Conservation (phyloP, 23 tunicate species). For the Trididemnum clinides region DNA sequence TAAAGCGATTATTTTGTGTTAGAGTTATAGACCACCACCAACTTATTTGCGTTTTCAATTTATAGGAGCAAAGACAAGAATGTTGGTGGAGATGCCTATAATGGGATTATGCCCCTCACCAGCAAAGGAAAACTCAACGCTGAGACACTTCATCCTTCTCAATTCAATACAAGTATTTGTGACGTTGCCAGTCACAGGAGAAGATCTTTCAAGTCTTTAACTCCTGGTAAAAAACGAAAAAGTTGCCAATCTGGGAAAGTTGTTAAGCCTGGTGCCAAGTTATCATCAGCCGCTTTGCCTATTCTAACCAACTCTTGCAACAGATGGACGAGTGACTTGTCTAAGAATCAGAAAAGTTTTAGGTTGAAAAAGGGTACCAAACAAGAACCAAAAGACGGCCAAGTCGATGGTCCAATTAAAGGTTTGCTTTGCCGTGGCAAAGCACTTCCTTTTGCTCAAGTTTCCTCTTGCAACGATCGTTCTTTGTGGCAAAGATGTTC, state of each 20-base stretch:
- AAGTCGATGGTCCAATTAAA: too few species aligned
- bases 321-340: neutral
- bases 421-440: too few species aligned
- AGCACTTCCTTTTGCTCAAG: too few species aligned
- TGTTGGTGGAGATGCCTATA: too few species aligned
- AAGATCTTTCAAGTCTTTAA: neutral
- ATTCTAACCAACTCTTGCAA: neutral
- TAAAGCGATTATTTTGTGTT: too few species aligned
- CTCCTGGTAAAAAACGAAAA: neutral
- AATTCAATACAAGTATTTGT: neutral
- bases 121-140: too few species aligned
- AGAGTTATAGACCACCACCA: too few species aligned
- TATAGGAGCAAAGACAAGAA: too few species aligned
- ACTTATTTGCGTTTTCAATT: too few species aligned
- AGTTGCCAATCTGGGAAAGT: neutral
- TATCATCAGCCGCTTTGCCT: neutral
- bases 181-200: neutral
- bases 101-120: too few species aligned
- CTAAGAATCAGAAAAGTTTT: neutral
- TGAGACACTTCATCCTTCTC: too few species aligned
- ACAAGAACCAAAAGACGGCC: neutral
- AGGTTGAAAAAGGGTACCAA: neutral
- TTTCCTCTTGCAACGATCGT: neutral
- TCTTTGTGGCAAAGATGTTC: conserved; percentile 4
- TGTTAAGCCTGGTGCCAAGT: neutral